A percentile compares a stretch with the other conserved stretches of the same genome.
Evolutionary conservation across 2,888 invertebrate genomes (phyloP).

Genomic region (Andrena flavipes): DNA sequence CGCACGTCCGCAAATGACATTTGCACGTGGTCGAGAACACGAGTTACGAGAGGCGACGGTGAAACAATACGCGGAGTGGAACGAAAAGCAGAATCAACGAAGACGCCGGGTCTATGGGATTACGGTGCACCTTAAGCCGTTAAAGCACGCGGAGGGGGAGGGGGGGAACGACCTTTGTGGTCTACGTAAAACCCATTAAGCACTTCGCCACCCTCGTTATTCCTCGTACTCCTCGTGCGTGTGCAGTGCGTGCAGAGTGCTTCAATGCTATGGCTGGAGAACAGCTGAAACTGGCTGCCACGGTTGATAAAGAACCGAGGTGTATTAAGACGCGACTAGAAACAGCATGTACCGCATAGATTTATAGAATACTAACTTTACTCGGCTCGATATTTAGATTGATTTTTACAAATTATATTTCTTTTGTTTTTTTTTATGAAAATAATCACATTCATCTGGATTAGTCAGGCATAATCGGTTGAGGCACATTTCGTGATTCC

Average conservation of each 20-base stretch:
- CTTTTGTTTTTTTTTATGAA: too few relatives aligned
- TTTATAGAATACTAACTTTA: too few relatives aligned
- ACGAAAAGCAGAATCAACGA: slow-evolving; percentile 59
- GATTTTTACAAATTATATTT: too few relatives aligned
- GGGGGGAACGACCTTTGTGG: slow-evolving; percentile 30
- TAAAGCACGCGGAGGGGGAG: background rate
- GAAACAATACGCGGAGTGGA: slow-evolving; percentile 58
- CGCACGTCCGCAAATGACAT: slow-evolving; percentile 70
- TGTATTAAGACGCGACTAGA: background rate
- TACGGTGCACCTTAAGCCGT: slow-evolving; percentile 25
- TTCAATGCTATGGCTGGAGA: slow-evolving; percentile 4
- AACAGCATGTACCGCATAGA: too few relatives aligned
- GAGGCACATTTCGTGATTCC: too few relatives aligned
- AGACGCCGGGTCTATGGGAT: slow-evolving; percentile 36
- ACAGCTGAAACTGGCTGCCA: slow-evolving; percentile 1
- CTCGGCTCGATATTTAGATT: too few relatives aligned
- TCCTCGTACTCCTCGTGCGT: background rate
- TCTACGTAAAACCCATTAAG: slow-evolving; percentile 46
- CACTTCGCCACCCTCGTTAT: slow-evolving; percentile 40
- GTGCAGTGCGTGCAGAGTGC: slow-evolving; percentile 3
- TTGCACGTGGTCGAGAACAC: slow-evolving; percentile 66
- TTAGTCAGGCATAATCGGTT: too few relatives aligned
- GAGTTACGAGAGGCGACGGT: slow-evolving; percentile 43
- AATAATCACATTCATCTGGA: too few relatives aligned
- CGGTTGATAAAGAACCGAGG: background rate